Evolutionary conservation across 2,888 invertebrate species (phyloP).

Genomic region (Tolmerus cingulatus): DNA sequence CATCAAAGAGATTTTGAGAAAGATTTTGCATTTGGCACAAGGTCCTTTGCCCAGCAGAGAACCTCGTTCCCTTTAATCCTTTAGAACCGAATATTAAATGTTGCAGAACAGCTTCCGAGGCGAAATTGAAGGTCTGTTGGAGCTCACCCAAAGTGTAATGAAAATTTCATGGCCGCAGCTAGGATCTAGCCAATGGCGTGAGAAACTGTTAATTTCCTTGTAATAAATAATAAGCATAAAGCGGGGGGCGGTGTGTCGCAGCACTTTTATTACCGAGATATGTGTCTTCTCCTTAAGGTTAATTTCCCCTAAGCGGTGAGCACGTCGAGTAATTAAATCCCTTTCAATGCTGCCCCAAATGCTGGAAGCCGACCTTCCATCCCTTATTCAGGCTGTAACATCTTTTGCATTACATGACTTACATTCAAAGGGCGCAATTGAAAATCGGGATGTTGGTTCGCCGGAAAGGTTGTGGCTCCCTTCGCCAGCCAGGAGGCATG

Average conservation of each 20-base stretch:
- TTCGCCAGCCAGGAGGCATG: background rate
- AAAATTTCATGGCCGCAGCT: background rate
- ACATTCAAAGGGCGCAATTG: slow-evolving; percentile 43
- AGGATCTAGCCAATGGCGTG: background rate
- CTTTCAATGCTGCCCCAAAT: slow-evolving; percentile 38
- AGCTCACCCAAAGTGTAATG: background rate
- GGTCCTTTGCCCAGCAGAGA: background rate
- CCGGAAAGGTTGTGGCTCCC: background rate
- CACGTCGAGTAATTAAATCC: slow-evolving; percentile 39
- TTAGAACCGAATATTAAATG: background rate
- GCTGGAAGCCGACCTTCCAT: slow-evolving; percentile 28
- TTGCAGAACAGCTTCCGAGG: background rate
- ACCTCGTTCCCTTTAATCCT: background rate
- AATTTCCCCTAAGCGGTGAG: slow-evolving; percentile 32
- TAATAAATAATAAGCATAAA: slow-evolving; percentile 24
- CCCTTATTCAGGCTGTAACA: slow-evolving; percentile 33
- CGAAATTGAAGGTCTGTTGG: background rate
- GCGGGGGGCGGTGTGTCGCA: background rate
- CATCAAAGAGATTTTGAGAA: background rate
- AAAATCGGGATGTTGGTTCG: slow-evolving; percentile 35
- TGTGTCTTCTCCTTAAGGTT: slow-evolving; percentile 19
- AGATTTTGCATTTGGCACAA: background rate
- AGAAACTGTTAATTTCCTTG: slow-evolving; percentile 27
- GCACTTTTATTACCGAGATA: slow-evolving; percentile 30
- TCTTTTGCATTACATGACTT: slow-evolving; percentile 42